Percentiles rank a stretch among this genome's conserved stretches.
Evolutionary conservation across 2,797 vertebrate species (phyloP).

Genomic region (Channallabes apus): DNA sequence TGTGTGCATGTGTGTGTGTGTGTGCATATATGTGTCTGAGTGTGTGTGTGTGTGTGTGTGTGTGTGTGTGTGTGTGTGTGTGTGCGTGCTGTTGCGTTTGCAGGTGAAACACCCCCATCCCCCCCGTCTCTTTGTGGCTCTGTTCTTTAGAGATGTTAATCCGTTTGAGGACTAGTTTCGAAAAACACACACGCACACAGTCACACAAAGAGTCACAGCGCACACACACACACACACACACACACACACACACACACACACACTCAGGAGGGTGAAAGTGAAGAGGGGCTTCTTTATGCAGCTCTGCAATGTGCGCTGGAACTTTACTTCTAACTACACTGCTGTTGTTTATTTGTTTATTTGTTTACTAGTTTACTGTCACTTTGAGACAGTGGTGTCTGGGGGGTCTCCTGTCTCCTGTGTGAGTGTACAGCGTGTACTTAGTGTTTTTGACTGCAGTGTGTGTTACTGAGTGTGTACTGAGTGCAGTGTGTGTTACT

Average conservation of each 20-base stretch:
- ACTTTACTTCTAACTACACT: background rate
- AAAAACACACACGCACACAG: slow-evolving; percentile 17
- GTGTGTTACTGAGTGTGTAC: too few species aligned
- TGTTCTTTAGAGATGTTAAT: slow-evolving; percentile 62
- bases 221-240: slow-evolving; percentile 9
- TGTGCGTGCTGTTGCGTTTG: slow-evolving; percentile 29
- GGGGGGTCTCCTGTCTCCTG: background rate
- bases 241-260: slow-evolving; percentile 2
- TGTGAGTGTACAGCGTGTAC: too few species aligned
- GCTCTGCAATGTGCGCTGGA: background rate
- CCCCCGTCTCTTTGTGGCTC: slow-evolving; percentile 49
- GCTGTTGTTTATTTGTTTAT: background rate
- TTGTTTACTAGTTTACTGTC: background rate
- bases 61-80: background rate
- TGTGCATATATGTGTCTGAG: background rate
- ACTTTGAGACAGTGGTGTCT: background rate
- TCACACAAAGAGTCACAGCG: background rate
- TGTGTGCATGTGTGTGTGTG: background rate
- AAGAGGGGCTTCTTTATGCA: background rate
- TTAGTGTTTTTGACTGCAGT: too few species aligned
- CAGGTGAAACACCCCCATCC: slow-evolving; percentile 48
- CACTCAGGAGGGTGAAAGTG: background rate
- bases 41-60: background rate
- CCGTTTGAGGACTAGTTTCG: slow-evolving; percentile 50
- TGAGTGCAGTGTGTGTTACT: too few species aligned